These are phyloP conservation scores for Drosophila longiperda DNA, from an alignment of 2,888 invertebrate genomes.

Conservation along the genomic window DNA sequence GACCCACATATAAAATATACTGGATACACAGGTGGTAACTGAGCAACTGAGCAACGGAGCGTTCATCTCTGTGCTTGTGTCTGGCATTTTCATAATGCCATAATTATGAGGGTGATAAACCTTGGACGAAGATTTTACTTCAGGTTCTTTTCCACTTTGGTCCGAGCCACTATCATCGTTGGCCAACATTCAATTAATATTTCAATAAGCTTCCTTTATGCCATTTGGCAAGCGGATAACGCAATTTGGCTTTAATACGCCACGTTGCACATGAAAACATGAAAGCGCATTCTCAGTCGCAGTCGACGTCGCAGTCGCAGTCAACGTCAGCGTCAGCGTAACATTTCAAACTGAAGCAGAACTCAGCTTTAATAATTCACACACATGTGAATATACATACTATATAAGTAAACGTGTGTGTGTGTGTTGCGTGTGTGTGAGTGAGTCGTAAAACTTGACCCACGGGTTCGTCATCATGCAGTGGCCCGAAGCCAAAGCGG, in stretches of 20 bases:
- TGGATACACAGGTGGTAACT: conserved; percentile 14
- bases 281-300: conserved; percentile 32
- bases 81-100: conserved; percentile 66
- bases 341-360: conserved; percentile 21
- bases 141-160: conserved; percentile 8
- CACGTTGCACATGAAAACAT: conserved; percentile 58
- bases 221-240: conserved; percentile 72
- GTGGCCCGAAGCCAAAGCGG: conserved; percentile 42
- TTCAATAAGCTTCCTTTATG: conserved; percentile 79
- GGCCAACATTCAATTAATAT: conserved; percentile 79
- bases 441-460: conserved; percentile 34
- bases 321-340: not conserved
- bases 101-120: conserved; percentile 76
- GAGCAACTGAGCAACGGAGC: conserved; percentile 10
- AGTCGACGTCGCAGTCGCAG: conserved; percentile 10
- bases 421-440: conserved; percentile 3
- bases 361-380: conserved; percentile 68
- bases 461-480: conserved; percentile 24
- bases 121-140: conserved; percentile 39
- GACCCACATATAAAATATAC: conserved; percentile 28
- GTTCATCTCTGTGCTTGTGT: conserved; percentile 45
- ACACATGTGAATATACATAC: conserved; percentile 8
- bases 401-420: conserved; percentile 4
- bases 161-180: conserved; percentile 47
- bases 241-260: conserved; percentile 73